Evolutionary conservation across 2,113 vertebrate species (phyloP).

Genomic region (Plecturocebus donacophilus): DNA sequence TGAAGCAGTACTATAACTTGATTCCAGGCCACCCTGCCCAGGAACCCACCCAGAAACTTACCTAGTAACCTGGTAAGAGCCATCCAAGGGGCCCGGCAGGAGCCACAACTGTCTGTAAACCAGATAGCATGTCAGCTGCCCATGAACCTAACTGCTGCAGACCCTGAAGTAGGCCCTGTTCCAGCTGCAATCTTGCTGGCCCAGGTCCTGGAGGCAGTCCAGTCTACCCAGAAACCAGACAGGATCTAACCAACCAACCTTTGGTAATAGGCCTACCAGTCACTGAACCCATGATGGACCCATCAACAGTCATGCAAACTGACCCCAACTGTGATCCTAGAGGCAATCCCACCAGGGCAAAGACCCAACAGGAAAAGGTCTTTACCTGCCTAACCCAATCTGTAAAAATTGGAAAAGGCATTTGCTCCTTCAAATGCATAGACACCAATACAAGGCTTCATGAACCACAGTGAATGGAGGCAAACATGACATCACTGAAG

Average conservation of each 20-base stretch:
- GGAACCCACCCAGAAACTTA: not conserved
- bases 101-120: not conserved
- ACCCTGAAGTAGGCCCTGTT: not conserved
- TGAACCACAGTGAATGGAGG: not conserved
- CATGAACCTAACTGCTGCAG: not conserved
- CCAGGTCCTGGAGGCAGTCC: not conserved
- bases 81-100: not conserved
- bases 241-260: too few species aligned
- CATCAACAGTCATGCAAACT: not conserved
- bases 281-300: not conserved
- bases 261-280: not conserved
- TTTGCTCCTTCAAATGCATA: not conserved
- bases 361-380: not conserved
- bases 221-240: not conserved
- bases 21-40: not conserved
- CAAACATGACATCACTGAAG: not conserved
- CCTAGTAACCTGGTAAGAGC: not conserved
- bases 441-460: not conserved
- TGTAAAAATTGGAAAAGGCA: not conserved
- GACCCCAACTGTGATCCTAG: not conserved
- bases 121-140: not conserved
- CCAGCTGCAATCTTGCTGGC: not conserved
- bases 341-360: not conserved
- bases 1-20: not conserved
- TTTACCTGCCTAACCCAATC: not conserved